These are phyloP conservation scores for Psittacus erithacus DNA, from an alignment of 2,113 vertebrate species.

Conservation along the genomic window DNA sequence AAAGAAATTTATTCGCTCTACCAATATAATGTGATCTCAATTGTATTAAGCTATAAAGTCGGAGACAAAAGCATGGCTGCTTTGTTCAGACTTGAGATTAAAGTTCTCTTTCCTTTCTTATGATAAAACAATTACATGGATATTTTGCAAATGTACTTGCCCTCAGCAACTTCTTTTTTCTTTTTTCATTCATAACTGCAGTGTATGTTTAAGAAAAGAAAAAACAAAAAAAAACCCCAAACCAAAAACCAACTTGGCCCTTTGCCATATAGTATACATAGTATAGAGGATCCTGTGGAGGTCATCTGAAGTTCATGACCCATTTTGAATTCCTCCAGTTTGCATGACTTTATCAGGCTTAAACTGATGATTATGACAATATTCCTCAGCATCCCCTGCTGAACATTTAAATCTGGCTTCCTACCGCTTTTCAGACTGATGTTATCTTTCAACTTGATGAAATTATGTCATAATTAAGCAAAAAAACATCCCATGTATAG, in stretches of 20 bases:
- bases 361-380: neutral
- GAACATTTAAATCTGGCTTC: neutral
- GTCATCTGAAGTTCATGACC: conserved; percentile 9
- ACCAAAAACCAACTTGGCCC: neutral
- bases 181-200: neutral
- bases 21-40: neutral
- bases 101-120: neutral
- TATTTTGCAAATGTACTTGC: conserved; percentile 19
- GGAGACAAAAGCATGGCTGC: neutral
- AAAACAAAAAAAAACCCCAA: fast-evolving
- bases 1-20: neutral
- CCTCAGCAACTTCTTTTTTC: neutral
- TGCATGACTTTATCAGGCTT: neutral
- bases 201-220: neutral
- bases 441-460: neutral
- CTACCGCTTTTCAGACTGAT: neutral
- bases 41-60: neutral
- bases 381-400: neutral
- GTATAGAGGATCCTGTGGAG: neutral
- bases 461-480: conserved; percentile 10
- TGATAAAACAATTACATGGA: neutral
- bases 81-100: neutral
- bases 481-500: neutral
- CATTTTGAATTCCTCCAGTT: neutral
- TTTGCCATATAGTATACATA: neutral